Evolutionary conservation across 2,113 vertebrate genomes (phyloP).

Genomic region (Saimiri boliviensis): DNA sequence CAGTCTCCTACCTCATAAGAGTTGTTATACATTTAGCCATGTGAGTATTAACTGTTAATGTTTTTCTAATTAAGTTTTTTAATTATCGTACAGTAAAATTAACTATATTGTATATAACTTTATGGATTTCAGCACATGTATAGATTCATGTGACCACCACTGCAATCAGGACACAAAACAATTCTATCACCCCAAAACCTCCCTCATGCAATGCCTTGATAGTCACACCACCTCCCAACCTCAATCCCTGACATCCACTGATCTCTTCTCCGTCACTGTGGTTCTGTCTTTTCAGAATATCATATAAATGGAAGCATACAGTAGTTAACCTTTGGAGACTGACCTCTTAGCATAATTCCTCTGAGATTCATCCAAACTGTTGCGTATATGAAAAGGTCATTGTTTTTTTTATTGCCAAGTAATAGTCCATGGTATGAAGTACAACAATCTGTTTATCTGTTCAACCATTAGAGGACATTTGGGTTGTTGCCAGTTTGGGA

Average conservation of each 20-base stretch:
- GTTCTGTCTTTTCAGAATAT: background rate
- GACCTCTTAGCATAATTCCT: background rate
- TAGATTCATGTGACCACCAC: background rate
- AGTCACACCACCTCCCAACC: background rate
- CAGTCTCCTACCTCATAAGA: too few relatives aligned
- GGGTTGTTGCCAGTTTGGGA: background rate
- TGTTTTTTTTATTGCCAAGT: background rate
- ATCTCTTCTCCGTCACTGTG: background rate
- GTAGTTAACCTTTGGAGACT: background rate
- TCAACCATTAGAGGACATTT: background rate
- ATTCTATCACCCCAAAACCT: background rate
- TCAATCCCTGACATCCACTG: background rate
- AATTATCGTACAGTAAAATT: background rate
- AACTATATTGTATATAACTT: background rate
- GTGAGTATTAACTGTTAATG: background rate
- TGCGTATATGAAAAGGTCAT: background rate
- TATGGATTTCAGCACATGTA: background rate
- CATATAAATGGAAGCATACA: background rate
- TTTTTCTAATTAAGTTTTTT: background rate
- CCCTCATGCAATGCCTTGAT: background rate
- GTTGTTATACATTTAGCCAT: too few relatives aligned
- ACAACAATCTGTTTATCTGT: background rate
- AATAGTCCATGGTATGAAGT: too few relatives aligned
- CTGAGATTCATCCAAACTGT: background rate
- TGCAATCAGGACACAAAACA: background rate